phyloP scores from a whole-genome alignment of 1,140 invertebrate species.

The Microplitis demolitor region DNA sequence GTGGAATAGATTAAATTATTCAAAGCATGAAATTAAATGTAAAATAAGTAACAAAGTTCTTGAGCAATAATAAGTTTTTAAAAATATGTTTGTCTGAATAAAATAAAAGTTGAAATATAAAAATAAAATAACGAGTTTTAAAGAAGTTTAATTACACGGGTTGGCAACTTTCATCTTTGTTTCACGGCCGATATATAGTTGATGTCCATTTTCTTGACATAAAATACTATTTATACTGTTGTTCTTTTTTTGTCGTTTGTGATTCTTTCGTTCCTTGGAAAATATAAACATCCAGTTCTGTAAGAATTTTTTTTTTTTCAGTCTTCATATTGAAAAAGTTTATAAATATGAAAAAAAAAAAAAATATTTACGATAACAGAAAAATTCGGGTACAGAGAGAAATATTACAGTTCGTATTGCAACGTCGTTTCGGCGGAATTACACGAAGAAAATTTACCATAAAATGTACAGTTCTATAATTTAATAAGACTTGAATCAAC shows the following conservation, averaged over 20 bases:
- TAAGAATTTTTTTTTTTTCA: too few relatives aligned
- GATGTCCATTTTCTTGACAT: constrained; percentile 31
- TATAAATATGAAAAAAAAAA: not conserved
- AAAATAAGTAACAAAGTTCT: too few relatives aligned
- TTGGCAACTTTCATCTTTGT: constrained; percentile 59
- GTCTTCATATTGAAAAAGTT: not conserved
- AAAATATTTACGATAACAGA: not conserved
- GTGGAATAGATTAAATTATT: too few relatives aligned
- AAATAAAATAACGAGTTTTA: constrained; percentile 24
- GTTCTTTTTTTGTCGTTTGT: constrained; percentile 36
- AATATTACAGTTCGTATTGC: too few relatives aligned
- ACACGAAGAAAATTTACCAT: too few relatives aligned
- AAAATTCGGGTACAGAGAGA: too few relatives aligned
- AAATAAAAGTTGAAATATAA: constrained; percentile 24
- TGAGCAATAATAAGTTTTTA: not conserved
- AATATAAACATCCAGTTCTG: too few relatives aligned
- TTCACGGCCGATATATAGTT: constrained; percentile 55
- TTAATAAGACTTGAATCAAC: too few relatives aligned
- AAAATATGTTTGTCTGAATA: not conserved
- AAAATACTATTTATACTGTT: constrained; percentile 32
- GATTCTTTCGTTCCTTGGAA: constrained; percentile 25
- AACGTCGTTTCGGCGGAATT: too few relatives aligned
- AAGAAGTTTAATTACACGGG: constrained; percentile 61
- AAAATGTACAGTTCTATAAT: too few relatives aligned
- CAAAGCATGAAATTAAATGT: too few relatives aligned